Percentiles rank a stretch among this genome's conserved stretches.
phyloP scores from a whole-genome alignment of 2,888 invertebrate genomes.

The Athalia rosae region DNA sequence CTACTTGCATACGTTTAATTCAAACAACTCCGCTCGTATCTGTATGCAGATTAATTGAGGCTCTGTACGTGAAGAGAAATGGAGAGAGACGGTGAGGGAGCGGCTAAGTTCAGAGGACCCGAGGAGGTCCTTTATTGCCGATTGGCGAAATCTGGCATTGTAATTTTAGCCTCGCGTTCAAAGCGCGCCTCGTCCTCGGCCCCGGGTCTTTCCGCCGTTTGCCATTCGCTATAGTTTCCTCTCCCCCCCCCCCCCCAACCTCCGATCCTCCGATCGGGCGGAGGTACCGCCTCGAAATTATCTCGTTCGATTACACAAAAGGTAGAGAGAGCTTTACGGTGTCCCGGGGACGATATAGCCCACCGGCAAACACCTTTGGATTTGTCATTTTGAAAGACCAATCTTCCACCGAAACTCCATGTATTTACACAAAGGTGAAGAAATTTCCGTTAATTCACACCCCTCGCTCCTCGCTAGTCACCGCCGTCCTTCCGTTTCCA shows the following conservation, averaged over 20 bases:
- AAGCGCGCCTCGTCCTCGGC: slow-evolving; percentile 8
- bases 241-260: not conserved
- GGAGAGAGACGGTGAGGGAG: not conserved
- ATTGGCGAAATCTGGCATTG: slow-evolving; percentile 40
- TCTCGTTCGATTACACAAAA: slow-evolving; percentile 37
- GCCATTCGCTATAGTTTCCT: not conserved
- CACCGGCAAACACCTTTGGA: slow-evolving; percentile 13
- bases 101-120: slow-evolving; percentile 6
- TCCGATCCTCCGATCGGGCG: not conserved
- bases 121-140: slow-evolving; percentile 30
- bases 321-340: slow-evolving; percentile 3
- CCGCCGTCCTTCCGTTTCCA: no score
- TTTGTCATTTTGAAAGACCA: slow-evolving; percentile 6
- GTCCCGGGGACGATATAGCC: not conserved
- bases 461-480: not conserved
- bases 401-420: slow-evolving; percentile 2
- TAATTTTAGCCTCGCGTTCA: slow-evolving; percentile 31
- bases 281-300: slow-evolving; percentile 17
- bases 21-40: slow-evolving; percentile 30
- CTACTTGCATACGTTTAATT: slow-evolving; percentile 42
- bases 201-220: not conserved
- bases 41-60: slow-evolving; percentile 39
- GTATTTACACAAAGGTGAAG: slow-evolving; percentile 3
- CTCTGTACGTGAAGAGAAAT: slow-evolving; percentile 5
- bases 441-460: slow-evolving; percentile 24